Percentiles rank a stretch among this genome's conserved stretches.
phyloP scores from a whole-genome alignment of 35 echinoderm and acorn worm species.

The Diadema setosum region DNA sequence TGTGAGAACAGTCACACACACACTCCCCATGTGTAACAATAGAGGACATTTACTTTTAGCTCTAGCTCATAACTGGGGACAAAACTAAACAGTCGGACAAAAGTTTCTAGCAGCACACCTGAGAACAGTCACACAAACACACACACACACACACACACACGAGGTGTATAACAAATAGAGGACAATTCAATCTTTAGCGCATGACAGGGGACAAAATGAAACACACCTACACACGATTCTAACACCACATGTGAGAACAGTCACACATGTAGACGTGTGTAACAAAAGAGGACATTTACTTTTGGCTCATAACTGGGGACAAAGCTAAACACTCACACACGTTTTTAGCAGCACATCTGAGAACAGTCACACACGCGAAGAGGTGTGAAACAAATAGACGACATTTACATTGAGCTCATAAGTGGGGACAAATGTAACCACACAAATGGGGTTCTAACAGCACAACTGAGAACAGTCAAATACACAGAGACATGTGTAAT shows the following conservation, averaged over 20 bases:
- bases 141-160: no score
- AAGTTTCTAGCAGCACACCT: background rate
- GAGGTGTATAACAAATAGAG: no score
- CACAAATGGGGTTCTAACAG: background rate
- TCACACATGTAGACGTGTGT: background rate
- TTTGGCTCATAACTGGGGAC: background rate
- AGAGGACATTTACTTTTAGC: no score
- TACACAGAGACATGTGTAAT: background rate
- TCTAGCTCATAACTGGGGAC: background rate
- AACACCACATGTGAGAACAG: no score
- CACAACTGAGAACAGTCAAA: background rate
- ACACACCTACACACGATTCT: no score
- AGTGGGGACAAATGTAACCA: background rate
- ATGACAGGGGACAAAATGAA: no score
- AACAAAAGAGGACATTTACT: background rate
- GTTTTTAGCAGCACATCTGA: background rate
- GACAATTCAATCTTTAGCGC: no score
- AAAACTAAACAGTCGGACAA: background rate
- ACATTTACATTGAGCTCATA: background rate
- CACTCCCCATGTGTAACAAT: no score
- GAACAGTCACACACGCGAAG: background rate
- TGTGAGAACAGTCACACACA: no score
- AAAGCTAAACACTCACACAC: background rate
- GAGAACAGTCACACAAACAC: background rate
- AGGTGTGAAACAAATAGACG: background rate